Base-by-base conservation (phyloP, 2,888 invertebrate genomes). In the Odontothrips loti region DNA sequence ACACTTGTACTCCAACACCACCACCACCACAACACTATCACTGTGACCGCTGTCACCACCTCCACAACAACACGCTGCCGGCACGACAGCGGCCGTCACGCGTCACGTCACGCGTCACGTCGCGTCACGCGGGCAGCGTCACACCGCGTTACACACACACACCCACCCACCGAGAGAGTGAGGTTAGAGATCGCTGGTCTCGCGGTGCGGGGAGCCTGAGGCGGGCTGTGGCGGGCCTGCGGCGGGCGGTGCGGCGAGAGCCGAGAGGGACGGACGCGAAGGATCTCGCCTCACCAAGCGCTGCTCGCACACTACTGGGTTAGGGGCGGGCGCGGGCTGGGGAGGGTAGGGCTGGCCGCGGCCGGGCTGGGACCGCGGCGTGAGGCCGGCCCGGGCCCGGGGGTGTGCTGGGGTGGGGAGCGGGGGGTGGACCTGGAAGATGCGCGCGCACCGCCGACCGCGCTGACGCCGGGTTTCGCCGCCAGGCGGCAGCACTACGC, bases 301-400 rank as follows among this genome's bases (percentile, higher is more conserved):
- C 68, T 75, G 68, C 68, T 75, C 68, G 68, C 68, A 75, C 68
- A 27, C 68, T 23, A 75, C 68, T 75, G 68, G 68, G 68, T 20
- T 58, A 20, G 68, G 68, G 27, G 23, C 23, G 68, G 58, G 20
- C 20, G 58, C 58, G 58, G 12, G 58, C 58, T 17, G 68, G n/a
- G 4, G 68, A 12, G 68, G 58, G 58, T 20, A 15, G 58, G 0
- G 20, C 58, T 58, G 58, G 58, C 34, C 17, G 58, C 15, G 58
- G 17, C 17, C 17, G 58, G 58, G 58, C 34, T 2, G 58, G 58
- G 58, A n/a, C 17, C 17, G 58, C 11, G 58, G 17, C 6, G 58
- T 20, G 58, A n/a, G 58, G 58, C 20, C 1, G 23, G 68, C 23
- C 27, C 10, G 68, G 68, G 27, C 23, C 6, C 4, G 58, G 58